Evolutionary conservation across 2,113 vertebrate genomes (phyloP), one percentile per base, ranked within the genome.

Genomic region (Hippopotamus amphibius): DNA sequence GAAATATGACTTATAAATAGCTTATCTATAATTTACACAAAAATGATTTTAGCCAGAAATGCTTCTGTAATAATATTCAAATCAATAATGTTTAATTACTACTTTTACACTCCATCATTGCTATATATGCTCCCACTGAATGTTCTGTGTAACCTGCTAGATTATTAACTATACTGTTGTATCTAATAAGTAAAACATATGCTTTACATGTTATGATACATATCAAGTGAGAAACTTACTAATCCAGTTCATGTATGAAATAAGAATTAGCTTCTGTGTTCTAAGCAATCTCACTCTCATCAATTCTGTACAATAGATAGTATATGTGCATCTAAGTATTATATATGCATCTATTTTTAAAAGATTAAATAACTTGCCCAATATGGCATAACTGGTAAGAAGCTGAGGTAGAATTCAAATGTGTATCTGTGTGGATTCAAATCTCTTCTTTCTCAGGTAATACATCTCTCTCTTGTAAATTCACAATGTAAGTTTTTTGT

Each of bases 171-270:
- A 69, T 85, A 8, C 82, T 92, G 55, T 92, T 16, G 1, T 82
- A 61, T 87, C 13, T 65, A 82, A 33, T 82, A 59, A 96, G 76
- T 76, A 89, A 92, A 95, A 76, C 21, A 76, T 11, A 26, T 37
- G 10, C 7, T 88, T 71, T 63, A 61, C 77, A 37, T 37, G 26
- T 41, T 88, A 69, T 74, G 83, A 57, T 77, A 89, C 1, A 50
- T 2, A 80, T 79, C 19, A 72, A 84, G 13, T 81, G 82, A 79
- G 5, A 48, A 53, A 37, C 84, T 92, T 81, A 66, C 28, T 89
- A 65, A 92, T 83, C 12, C 11, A 57, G 57, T 28, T 96, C 1
- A 81, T 9, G 80, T 10, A 80, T 37, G 59, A 74, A 88, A 55
- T 7, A 69, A 77, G 37, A 88, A 85, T 17, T 81, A 55, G 13